A percentile compares a stretch with the other conserved stretches of the same genome.
Conservation (phyloP, 2,113 vertebrate species). For the Entomyzon cyanotis region DNA sequence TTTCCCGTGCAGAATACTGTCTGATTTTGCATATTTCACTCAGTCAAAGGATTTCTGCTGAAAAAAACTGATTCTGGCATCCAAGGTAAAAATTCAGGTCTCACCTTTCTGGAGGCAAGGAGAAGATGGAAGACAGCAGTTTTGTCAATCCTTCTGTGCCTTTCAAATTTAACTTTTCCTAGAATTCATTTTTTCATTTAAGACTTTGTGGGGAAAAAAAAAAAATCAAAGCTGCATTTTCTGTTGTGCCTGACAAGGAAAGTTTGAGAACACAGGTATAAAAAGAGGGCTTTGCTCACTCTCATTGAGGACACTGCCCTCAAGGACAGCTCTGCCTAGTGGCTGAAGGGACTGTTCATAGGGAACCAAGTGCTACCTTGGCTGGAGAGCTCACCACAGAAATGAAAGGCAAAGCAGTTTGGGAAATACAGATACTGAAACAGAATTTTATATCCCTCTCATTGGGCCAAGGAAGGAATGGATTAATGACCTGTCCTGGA, state of each 20-base stretch:
- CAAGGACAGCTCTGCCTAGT: background rate
- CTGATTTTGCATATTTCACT: constrained; percentile 22
- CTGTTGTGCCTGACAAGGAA: background rate
- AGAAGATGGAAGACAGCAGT: background rate
- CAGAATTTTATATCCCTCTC: background rate
- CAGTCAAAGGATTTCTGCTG: constrained; percentile 18
- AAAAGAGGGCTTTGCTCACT: background rate
- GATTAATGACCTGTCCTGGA: background rate
- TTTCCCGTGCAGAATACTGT: constrained; percentile 21
- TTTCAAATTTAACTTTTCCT: background rate
- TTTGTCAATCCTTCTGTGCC: background rate
- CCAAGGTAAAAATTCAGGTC: background rate
- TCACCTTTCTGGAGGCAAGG: background rate
- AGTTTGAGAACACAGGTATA: background rate
- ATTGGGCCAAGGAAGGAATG: background rate
- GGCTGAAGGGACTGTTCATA: background rate
- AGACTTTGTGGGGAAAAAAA: background rate
- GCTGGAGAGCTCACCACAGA: background rate
- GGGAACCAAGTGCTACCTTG: background rate
- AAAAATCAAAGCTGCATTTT: background rate
- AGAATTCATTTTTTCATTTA: background rate
- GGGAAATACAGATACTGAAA: background rate
- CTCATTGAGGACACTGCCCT: fast-evolving
- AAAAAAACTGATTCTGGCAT: background rate
- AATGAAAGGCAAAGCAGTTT: background rate